Evolutionary conservation across 2,888 invertebrate species (phyloP), one percentile per base, ranked within the genome.

Genomic region (Smittia sp.): DNA sequence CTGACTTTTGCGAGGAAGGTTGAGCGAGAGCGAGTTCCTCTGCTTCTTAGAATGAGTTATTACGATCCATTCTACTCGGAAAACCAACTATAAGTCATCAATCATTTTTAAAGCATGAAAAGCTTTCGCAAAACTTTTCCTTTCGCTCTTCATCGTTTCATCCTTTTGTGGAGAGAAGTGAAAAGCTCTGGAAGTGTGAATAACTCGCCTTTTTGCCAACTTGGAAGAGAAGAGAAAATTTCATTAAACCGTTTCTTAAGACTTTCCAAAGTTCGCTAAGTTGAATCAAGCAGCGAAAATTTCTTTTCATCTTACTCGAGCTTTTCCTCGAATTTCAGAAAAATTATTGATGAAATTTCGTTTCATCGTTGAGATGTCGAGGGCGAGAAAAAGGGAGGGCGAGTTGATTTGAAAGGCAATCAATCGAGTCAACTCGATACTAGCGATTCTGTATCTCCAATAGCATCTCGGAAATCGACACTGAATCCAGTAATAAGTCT

Each of bases 271-370:
- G 58, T 58, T 58, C 11, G 22, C 58, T 6, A 22, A 58, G 2
- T 46, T n/a, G 15, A 46, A 11, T 46, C 46, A 46, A 46, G 15
- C 15, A n/a, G 11, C 6, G n/a, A 46, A 46, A 46, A 46, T 46
- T 46, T n/a, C 46, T 38, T 46, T 46, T n/a, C 11, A 46, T 46
- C 46, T 46, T 38, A 38, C 11, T 38, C 11, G 7, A 9, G 7
- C 38, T 38, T 38, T 46, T 11, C 46, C 46, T 13, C 11, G 46
- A 46, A 46, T 46, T 46, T 15, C 46, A 38, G 18, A 39, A 66
- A 66, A 32, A 20, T 66, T 66, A 66, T 66, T 66, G 66, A 66
- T 66, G 66, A 66, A 66, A 66, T 66, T 66, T 38, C 38, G 38
- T 66, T 32, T 32, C 9, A 32, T 32, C 32, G n/a, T n/a, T n/a